These are phyloP conservation scores for Calameuta pallipes DNA, from an alignment of 2,888 invertebrate species.

Conservation along the genomic window DNA sequence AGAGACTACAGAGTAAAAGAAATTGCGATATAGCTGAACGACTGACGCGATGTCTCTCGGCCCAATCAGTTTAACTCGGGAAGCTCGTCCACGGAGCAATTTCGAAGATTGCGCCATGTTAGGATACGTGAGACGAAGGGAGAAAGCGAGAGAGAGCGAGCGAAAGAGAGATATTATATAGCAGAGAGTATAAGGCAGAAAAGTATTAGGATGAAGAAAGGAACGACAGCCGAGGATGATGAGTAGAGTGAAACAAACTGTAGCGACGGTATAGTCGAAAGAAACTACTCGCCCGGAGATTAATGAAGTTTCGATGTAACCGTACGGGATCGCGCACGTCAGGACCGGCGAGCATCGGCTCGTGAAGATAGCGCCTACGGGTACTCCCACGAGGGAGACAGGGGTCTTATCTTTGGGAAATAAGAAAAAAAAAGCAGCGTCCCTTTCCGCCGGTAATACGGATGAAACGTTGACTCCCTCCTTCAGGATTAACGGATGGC, in stretches of 20 bases:
- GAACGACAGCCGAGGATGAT: background rate
- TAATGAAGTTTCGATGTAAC: constrained; percentile 31
- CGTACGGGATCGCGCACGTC: constrained; percentile 15
- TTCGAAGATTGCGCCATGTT: constrained; percentile 46
- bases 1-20: constrained; percentile 23
- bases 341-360: constrained; percentile 18
- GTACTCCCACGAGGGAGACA: background rate
- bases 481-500: background rate
- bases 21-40: constrained; percentile 40
- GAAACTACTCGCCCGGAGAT: constrained; percentile 18
- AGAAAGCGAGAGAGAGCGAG: constrained; percentile 20
- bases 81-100: constrained; percentile 41
- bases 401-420: background rate
- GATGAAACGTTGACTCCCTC: background rate
- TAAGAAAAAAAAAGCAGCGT: background rate
- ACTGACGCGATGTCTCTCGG: constrained; percentile 45
- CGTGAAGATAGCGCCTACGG: constrained; percentile 17
- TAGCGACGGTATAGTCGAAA: constrained; percentile 1
- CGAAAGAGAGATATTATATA: background rate
- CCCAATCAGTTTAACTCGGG: constrained; percentile 45
- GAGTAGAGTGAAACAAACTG: background rate
- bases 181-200: background rate
- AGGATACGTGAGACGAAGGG: constrained; percentile 11
- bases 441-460: background rate
- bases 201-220: background rate